Conservation (phyloP, 2,888 invertebrate species). For the Ephialtes manifestator region DNA sequence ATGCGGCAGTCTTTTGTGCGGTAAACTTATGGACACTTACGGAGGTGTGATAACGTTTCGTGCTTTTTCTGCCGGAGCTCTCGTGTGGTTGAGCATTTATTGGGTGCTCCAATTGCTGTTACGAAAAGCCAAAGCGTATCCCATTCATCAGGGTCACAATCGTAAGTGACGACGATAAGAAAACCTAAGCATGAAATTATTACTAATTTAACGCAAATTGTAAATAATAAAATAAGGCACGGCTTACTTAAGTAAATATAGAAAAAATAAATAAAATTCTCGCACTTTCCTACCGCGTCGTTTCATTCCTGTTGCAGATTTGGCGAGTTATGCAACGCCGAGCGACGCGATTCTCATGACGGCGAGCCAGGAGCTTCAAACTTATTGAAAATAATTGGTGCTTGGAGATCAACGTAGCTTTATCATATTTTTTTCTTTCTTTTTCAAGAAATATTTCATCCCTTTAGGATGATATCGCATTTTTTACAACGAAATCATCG, state of each 20-base stretch:
- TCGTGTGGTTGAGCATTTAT: constrained; percentile 86
- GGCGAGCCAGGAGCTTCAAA: constrained; percentile 84
- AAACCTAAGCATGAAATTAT: constrained; percentile 50
- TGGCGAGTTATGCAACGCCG: constrained; percentile 89
- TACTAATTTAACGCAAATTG: not conserved
- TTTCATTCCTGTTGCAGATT: constrained; percentile 82
- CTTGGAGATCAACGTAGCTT: constrained; percentile 48
- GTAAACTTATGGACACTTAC: constrained; percentile 89
- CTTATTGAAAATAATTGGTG: constrained; percentile 77
- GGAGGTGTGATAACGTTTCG: constrained; percentile 91
- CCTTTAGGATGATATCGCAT: constrained; percentile 1
- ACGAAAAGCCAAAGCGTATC: constrained; percentile 80
- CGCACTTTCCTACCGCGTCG: constrained; percentile 40
- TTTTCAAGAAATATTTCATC: constrained; percentile 14
- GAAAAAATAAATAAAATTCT: not conserved
- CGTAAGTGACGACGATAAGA: constrained; percentile 80
- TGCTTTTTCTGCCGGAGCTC: constrained; percentile 90
- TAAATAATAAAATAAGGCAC: not conserved
- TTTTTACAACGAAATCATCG: constrained; percentile 16
- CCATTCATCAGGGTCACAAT: constrained; percentile 82
- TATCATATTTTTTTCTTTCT: constrained; percentile 37
- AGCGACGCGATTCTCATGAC: constrained; percentile 89
- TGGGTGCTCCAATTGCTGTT: constrained; percentile 82
- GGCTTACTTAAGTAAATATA: not conserved
- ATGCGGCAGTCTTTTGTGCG: constrained; percentile 93